Evolutionary conservation across 2,797 vertebrate species (phyloP), one percentile per base, ranked within the genome.

Genomic region (Phrynocephalus forsythii): DNA sequence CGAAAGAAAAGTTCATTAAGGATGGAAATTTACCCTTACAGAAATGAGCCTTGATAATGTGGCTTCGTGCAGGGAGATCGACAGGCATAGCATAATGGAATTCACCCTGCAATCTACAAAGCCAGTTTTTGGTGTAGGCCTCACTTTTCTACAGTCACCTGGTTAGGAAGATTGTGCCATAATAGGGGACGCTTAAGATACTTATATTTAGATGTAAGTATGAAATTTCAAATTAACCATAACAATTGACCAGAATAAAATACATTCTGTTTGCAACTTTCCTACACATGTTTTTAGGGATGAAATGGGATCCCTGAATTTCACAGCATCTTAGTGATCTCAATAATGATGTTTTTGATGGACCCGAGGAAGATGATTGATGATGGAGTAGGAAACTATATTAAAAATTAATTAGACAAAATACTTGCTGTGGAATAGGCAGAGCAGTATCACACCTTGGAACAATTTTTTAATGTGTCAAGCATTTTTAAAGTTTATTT

Each of bases 1-100:
- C 69, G 48, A 33, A 76, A 84, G 85, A 48, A 50, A 89, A 76
- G 85, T 90, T 90, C 85, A 87, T 90, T 90, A 50, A 33, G 20
- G 56, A 48, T 38, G n/a, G 75, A 84, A 87, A 81, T 76, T 84
- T 82, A 82, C 86, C 73, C 78, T 60, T 50, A 63, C 50, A 69
- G 63, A 76, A 84, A 76, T 77, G 71, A 87, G 38, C 63, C 66
- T 85, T 71, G 66, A 76, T 87, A 87, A 87, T 85, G 26, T 10
- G 85, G 66, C 28, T 84, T 85, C 71, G 63, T 78, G 77, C 28
- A 83, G 71, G 33, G 79, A 81, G 76, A 68, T 50, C 82, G 50
- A 77, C 66, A 84, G 89, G 33, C 71, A 68, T 56, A 84, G 50
- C 38, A 33, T 71, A 71, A 84, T 79, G 50, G 38, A 83, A 67